Percentiles rank a stretch among this genome's conserved stretches.
Evolutionary conservation across 2,888 invertebrate genomes (phyloP).

Genomic region (Nudaria mundana): DNA sequence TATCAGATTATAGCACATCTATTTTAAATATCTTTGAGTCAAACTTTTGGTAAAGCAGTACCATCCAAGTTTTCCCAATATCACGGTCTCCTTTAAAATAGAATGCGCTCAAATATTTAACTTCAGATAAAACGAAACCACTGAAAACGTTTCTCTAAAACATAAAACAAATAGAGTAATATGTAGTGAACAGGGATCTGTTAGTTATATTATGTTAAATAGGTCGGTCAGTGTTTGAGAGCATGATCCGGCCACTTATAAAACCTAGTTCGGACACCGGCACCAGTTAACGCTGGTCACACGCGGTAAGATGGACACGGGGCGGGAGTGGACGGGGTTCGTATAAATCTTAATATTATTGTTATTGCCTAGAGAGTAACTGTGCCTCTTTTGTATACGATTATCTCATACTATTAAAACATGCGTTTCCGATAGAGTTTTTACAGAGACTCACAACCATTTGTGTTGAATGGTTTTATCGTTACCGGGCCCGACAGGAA

Average conservation of each 20-base stretch:
- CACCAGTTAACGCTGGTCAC: conserved; percentile 43
- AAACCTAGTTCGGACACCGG: conserved; percentile 45
- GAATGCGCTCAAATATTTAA: conserved; percentile 13
- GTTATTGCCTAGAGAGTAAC: too few species aligned
- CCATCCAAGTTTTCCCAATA: conserved; percentile 2
- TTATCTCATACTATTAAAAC: too few species aligned
- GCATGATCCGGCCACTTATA: conserved; percentile 58
- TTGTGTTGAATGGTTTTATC: too few species aligned
- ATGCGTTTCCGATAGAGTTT: too few species aligned
- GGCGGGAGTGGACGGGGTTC: too few species aligned
- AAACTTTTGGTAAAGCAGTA: conserved; percentile 7
- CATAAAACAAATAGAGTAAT: conserved; percentile 39
- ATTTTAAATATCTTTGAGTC: too few species aligned
- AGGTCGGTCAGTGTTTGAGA: conserved; percentile 33
- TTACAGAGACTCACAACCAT: too few species aligned
- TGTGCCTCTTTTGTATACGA: too few species aligned
- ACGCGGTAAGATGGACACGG: too few species aligned
- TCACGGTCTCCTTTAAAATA: conserved; percentile 16
- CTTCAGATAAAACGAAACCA: conserved; percentile 23
- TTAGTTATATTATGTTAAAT: conserved; percentile 59
- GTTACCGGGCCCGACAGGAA: too few species aligned
- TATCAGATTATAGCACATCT: too few species aligned
- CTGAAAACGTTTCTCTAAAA: conserved; percentile 20
- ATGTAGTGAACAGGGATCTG: conserved; percentile 33
- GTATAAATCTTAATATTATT: too few species aligned